Evolutionary conservation across 2,888 invertebrate genomes (phyloP), one percentile per base, ranked within the genome.

Genomic region (Anthrax anthrax): DNA sequence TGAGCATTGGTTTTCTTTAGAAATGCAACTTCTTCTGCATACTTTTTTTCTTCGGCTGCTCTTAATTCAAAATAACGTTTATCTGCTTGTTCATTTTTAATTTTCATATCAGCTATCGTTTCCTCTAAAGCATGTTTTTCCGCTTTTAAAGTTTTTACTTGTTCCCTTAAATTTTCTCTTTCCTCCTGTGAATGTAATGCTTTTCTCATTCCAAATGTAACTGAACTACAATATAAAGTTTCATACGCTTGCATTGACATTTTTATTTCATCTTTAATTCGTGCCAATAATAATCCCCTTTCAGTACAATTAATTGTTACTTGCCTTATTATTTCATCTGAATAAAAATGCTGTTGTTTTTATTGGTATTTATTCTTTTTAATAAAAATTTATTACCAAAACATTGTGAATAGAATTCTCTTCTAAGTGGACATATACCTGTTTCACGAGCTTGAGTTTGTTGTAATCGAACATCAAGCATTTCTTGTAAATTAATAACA

Each of bases 221-320:
- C 89, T 46, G 95, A 92, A 67, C 95, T 95, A 65, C 96, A 96
- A 61, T 96, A 95, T 2, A 98, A 73, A 0, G 92, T 90, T 67
- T 95, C 92, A 63, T 94, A 97, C 0, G 96, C 94, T 58, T 92
- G 87, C 71, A 97, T 84, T 0, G 96, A 95, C 83, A 97, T 94
- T 53, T 86, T 77, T 48, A 96, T 84, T 72, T 98, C 97, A 64
- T 98, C 96, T 18, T 97, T 76, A 5, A 97, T 87, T 56, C 96
- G 75, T 44, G 96, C 70, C 42, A 98, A 70, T 8, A 98, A 70
- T n/a, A 97, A 73, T 4, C 97, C 97, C 56, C 96, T 74, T 71
- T 98, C 97, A 0, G 90, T 88, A 63, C 97, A 97, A 64, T 94
- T 96, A 41, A 98, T 88, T 6, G 97, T 95, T 19, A 96, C 92